Conservation (phyloP, 2,797 vertebrate genomes). For the Aldrovandia affinis region DNA sequence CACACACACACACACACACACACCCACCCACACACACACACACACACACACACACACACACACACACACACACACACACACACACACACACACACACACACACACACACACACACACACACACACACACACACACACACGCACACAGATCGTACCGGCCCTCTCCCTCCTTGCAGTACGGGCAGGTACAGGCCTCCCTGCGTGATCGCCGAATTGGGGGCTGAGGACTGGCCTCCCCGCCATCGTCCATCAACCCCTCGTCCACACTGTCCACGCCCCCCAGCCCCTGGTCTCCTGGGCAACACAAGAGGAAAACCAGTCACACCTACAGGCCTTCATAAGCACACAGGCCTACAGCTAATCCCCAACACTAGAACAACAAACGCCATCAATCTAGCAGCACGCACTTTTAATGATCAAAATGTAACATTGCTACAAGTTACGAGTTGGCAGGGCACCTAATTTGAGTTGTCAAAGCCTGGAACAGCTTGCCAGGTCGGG, state of each 20-base stretch:
- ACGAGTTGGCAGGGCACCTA: too few relatives aligned
- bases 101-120: neutral
- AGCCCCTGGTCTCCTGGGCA: constrained; percentile 68
- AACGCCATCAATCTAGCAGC: too few relatives aligned
- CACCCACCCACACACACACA: neutral
- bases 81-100: neutral
- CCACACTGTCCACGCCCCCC: constrained; percentile 79
- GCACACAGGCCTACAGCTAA: neutral
- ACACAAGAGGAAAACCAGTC: neutral
- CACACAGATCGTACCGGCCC: constrained; percentile 76
- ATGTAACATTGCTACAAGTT: too few relatives aligned
- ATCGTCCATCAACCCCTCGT: constrained; percentile 83
- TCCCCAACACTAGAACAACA: neutral
- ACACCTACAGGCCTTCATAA: neutral
- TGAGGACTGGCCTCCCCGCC: constrained; percentile 83
- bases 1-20: neutral
- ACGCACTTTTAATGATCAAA: too few relatives aligned
- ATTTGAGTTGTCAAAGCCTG: too few relatives aligned
- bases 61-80: neutral
- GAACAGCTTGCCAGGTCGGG: too few relatives aligned
- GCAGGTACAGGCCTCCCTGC: constrained; percentile 93
- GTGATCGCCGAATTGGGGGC: constrained; percentile 83
- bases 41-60: neutral
- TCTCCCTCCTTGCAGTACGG: constrained; percentile 96
- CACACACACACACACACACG: neutral